These are phyloP conservation scores for Cariama cristata DNA, from an alignment of 2,113 vertebrate species.

Conservation along the genomic window DNA sequence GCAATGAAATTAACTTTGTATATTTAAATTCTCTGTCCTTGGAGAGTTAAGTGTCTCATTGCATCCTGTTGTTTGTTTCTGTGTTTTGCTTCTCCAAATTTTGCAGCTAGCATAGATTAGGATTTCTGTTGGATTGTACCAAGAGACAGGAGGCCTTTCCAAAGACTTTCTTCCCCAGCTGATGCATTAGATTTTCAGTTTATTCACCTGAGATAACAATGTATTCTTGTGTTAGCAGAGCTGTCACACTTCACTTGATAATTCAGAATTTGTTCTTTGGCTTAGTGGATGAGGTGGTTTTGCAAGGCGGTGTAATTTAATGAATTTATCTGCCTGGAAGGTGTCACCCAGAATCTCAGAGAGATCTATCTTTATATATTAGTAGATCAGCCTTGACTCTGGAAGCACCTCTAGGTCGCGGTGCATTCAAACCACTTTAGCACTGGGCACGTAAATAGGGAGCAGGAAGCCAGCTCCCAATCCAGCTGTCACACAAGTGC, in stretches of 20 bases:
- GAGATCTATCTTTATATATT: conserved; percentile 47
- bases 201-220: conserved; percentile 45
- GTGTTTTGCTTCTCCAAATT: not conserved
- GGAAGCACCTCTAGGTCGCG: not conserved
- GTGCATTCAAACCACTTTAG: not conserved
- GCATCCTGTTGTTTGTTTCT: not conserved
- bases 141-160: not conserved
- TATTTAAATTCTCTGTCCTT: not conserved
- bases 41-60: not conserved
- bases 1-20: not conserved
- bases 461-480: conserved; percentile 25
- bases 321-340: conserved; percentile 11
- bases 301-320: not conserved
- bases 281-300: conserved; percentile 1
- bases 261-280: conserved; percentile 32
- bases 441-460: not conserved
- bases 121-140: not conserved
- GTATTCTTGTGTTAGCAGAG: conserved; percentile 11
- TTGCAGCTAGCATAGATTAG: not conserved
- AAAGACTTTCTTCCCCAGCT: not conserved
- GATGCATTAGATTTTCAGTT: not conserved
- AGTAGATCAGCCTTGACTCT: conserved; percentile 17
- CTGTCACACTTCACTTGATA: conserved; percentile 53
- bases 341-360: not conserved
- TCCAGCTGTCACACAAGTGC: not conserved